Evolutionary conservation across 1,140 invertebrate genomes (phyloP).

Genomic region (Heliconius nattereri): DNA sequence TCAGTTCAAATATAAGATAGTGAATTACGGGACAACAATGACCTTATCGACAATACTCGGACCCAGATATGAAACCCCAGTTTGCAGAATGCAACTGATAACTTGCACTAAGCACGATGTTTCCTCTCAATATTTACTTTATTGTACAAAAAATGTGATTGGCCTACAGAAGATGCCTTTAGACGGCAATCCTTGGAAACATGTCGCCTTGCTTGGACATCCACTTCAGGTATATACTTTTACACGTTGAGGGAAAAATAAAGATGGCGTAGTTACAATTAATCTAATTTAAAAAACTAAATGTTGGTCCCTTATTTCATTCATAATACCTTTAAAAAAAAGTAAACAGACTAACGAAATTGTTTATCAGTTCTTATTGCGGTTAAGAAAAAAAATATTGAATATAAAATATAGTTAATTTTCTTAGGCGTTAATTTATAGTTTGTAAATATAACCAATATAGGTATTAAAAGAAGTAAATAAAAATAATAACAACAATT

Average conservation of each 20-base stretch:
- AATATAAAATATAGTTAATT: no score
- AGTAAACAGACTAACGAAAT: no score
- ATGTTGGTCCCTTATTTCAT: no score
- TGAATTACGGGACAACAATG: slow-evolving; percentile 84
- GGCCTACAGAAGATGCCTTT: slow-evolving; percentile 86
- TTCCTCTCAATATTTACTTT: slow-evolving; percentile 82
- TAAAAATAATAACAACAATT: not conserved
- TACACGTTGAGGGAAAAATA: no score
- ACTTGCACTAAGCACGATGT: slow-evolving; percentile 45
- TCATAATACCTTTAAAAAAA: no score
- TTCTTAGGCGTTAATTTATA: no score
- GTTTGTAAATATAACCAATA: not conserved
- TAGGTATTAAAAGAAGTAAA: not conserved
- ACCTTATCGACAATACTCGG: slow-evolving; percentile 84
- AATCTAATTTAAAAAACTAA: no score
- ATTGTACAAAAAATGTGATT: slow-evolving; percentile 84
- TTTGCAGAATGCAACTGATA: slow-evolving; percentile 81
- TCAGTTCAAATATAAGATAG: slow-evolving; percentile 86
- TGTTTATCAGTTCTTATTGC: no score
- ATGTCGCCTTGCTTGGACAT: slow-evolving; percentile 85
- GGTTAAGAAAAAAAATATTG: no score
- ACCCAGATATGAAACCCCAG: slow-evolving; percentile 84
- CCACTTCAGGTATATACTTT: slow-evolving; percentile 77
- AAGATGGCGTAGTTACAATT: no score
- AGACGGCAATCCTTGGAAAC: slow-evolving; percentile 88